Conservation (phyloP, 1,140 invertebrate genomes). For the Hypsibius dujardini region DNA sequence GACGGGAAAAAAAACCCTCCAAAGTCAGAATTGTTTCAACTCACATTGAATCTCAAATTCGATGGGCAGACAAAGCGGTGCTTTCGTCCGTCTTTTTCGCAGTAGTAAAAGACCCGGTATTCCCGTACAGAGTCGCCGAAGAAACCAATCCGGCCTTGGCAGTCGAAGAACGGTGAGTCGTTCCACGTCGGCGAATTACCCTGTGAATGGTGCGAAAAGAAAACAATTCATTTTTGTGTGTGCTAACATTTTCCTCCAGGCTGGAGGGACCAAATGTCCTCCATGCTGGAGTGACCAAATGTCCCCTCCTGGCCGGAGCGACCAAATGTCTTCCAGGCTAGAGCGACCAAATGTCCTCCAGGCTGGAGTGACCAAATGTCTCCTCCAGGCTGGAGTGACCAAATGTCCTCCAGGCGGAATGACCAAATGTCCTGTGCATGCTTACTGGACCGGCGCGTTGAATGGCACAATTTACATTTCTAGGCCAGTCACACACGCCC, state of each 20-base stretch:
- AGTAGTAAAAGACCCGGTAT: slow-evolving; percentile 15
- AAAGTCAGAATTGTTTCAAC: too few relatives aligned
- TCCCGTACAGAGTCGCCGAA: slow-evolving; percentile 7
- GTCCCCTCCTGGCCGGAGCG: too few relatives aligned
- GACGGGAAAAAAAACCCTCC: too few relatives aligned
- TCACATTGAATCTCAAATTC: slow-evolving; percentile 2
- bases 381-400: too few relatives aligned
- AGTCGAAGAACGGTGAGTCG: slow-evolving; percentile 14
- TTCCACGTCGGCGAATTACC: slow-evolving; percentile 5
- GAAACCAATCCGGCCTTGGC: slow-evolving; percentile 7
- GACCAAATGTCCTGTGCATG: neutral
- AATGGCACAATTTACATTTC: neutral
- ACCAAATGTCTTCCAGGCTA: too few relatives aligned
- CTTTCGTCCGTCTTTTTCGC: slow-evolving; percentile 13
- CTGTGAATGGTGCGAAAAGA: too few relatives aligned
- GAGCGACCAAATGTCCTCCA: too few relatives aligned
- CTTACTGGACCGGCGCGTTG: slow-evolving; percentile 4
- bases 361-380: too few relatives aligned
- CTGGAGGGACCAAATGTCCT: too few relatives aligned
- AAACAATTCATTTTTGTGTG: too few relatives aligned
- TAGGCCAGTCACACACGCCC: slow-evolving; percentile 5
- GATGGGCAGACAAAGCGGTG: slow-evolving; percentile 14
- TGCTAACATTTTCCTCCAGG: too few relatives aligned
- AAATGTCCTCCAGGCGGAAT: neutral
- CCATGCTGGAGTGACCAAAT: too few relatives aligned